Evolutionary conservation across 2,888 invertebrate genomes (phyloP).

Genomic region (Altica lythri): DNA sequence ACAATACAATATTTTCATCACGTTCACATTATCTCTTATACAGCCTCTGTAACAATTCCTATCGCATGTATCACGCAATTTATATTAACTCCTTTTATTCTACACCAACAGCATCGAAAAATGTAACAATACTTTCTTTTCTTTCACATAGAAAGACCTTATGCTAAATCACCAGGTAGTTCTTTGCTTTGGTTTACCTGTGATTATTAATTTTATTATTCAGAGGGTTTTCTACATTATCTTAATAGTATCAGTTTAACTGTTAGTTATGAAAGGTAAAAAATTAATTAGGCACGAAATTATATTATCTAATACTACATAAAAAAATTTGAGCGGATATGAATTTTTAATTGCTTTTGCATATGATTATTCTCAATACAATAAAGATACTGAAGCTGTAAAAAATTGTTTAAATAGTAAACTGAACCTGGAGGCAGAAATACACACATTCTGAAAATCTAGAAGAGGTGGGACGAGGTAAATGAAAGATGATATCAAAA

Average conservation of each 20-base stretch:
- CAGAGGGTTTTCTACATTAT: conserved; percentile 31
- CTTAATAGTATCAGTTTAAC: conserved; percentile 36
- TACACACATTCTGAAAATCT: too few species aligned
- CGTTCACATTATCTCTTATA: conserved; percentile 55
- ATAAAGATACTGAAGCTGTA: too few species aligned
- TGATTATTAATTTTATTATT: conserved; percentile 37
- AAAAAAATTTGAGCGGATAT: conserved; percentile 25
- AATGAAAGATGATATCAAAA: too few species aligned
- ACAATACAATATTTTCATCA: conserved; percentile 56
- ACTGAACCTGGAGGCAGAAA: too few species aligned
- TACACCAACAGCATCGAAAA: conserved; percentile 44
- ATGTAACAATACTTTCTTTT: conserved; percentile 44
- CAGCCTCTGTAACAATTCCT: conserved; percentile 47
- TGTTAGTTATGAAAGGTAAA: conserved; percentile 30
- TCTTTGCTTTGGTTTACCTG: conserved; percentile 24
- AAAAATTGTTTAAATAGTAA: too few species aligned
- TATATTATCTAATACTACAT: conserved; percentile 31
- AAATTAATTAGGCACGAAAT: conserved; percentile 42
- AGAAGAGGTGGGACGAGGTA: too few species aligned
- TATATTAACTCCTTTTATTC: conserved; percentile 38
- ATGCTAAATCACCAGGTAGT: conserved; percentile 28
- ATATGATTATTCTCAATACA: too few species aligned
- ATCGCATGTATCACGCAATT: conserved; percentile 51
- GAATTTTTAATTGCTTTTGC: too few species aligned
- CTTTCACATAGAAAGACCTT: conserved; percentile 32